phyloP scores from a whole-genome alignment of 2,797 vertebrate species.

The Eulemur rubriventer region DNA sequence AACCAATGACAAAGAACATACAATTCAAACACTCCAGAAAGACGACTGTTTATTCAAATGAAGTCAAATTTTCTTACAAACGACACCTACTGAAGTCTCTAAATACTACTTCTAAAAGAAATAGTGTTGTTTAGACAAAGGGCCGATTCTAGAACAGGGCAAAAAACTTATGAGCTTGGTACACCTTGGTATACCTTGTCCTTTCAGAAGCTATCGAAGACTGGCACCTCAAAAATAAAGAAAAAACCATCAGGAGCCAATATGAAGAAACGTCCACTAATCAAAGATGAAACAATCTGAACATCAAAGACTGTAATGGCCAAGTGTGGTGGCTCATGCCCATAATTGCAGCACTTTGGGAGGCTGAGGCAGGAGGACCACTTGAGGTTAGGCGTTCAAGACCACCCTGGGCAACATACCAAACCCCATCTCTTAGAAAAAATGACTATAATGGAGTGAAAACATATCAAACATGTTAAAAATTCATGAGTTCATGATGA shows the following conservation, averaged over 20 bases:
- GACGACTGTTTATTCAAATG: not conserved
- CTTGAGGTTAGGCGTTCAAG: not conserved
- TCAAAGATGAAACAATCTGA: not conserved
- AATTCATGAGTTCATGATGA: not conserved
- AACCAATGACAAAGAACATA: constrained; percentile 8
- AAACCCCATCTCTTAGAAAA: no score
- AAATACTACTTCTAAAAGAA: constrained; percentile 10
- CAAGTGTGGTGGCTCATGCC: not conserved
- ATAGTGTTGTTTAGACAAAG: not conserved
- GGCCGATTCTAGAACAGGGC: not conserved
- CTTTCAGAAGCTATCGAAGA: not conserved
- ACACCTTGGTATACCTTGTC: not conserved
- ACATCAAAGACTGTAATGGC: not conserved
- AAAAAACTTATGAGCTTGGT: not conserved
- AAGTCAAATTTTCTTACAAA: not conserved
- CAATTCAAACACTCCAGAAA: constrained; percentile 31
- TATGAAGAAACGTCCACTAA: not conserved
- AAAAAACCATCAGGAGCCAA: not conserved
- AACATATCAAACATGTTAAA: not conserved
- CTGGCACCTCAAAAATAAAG: not conserved
- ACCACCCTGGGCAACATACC: not conserved
- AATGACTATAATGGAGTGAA: not conserved
- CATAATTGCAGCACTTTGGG: not conserved
- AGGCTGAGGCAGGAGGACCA: not conserved
- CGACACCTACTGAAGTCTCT: not conserved